Conservation (phyloP, 2,113 vertebrate genomes). For the Sinocyclocheilus anophthalmus region DNA sequence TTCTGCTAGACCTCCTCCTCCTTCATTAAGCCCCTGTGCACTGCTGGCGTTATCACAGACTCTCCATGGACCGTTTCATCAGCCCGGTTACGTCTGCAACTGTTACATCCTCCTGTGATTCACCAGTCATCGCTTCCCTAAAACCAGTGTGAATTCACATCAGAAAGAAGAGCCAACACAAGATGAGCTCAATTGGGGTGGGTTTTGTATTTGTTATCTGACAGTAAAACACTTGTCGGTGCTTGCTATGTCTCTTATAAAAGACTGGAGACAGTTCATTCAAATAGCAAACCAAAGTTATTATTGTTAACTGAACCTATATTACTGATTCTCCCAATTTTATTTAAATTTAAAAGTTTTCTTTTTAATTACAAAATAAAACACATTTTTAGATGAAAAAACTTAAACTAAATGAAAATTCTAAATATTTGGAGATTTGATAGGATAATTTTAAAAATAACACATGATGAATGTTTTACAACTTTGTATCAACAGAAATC, state of each 20-base stretch:
- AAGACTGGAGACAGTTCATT: not conserved
- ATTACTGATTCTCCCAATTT: too few species aligned
- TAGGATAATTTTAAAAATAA: too few species aligned
- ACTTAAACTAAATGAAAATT: not conserved
- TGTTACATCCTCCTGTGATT: slow-evolving; percentile 16
- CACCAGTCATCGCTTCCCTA: not conserved
- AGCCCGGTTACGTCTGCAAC: slow-evolving; percentile 35
- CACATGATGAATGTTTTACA: not conserved
- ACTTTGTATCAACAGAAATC: slow-evolving; percentile 2
- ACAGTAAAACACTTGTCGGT: not conserved
- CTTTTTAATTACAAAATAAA: too few species aligned
- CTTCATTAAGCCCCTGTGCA: slow-evolving; percentile 52
- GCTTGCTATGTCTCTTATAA: not conserved
- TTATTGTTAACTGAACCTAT: too few species aligned
- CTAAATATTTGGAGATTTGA: too few species aligned
- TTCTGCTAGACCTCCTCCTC: slow-evolving; percentile 57
- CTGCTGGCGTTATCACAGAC: slow-evolving; percentile 66
- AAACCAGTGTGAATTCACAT: not conserved
- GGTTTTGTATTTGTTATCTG: not conserved
- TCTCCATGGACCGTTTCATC: slow-evolving; percentile 63
- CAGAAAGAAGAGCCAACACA: not conserved
- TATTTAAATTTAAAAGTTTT: too few species aligned
- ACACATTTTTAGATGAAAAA: too few species aligned
- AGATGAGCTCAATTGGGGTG: not conserved
- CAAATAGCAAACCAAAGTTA: not conserved